Percentiles rank a stretch among this genome's conserved stretches.
phyloP scores from a whole-genome alignment of 2,888 invertebrate genomes.

The Caenorhabditis becei region DNA sequence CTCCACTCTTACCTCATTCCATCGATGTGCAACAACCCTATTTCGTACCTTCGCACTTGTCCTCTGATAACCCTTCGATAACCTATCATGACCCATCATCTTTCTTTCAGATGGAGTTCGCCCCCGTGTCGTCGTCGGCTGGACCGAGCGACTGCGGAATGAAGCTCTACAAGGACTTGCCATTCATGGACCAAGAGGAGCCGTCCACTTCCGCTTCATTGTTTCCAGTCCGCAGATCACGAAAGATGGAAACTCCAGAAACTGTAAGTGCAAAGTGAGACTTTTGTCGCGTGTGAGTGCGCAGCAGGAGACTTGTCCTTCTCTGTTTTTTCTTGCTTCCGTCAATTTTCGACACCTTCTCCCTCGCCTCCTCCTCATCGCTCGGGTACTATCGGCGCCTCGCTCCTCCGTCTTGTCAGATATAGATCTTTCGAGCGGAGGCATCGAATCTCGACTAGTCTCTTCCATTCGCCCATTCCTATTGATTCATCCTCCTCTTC shows the following conservation, averaged over 20 bases:
- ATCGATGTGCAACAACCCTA: constrained; percentile 1
- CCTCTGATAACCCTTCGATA: neutral
- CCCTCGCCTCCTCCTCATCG: constrained; percentile 4
- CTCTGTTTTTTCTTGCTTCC: constrained; percentile 35
- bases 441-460: constrained; percentile 20
- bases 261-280: constrained; percentile 16
- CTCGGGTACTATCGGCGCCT: neutral
- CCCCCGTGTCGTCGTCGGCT: constrained; percentile 40
- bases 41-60: neutral
- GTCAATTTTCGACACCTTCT: constrained; percentile 36
- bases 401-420: constrained; percentile 13
- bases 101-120: constrained; percentile 37
- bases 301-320: constrained; percentile 59
- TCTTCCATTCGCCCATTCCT: constrained; percentile 9
- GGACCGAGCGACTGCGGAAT: constrained; percentile 47
- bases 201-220: constrained; percentile 28
- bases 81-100: neutral
- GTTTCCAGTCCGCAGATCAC: neutral
- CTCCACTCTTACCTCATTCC: constrained; percentile 21
- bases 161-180: neutral
- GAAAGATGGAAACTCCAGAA: neutral
- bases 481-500: constrained; percentile 25
- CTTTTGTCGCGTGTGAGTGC: constrained; percentile 25
- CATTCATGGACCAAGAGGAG: constrained; percentile 12
- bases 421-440: constrained; percentile 38